Evolutionary conservation across 30 jellyfish, hydroid and myxozoan genomes (phyloP), one percentile per base, ranked within the genome.

Genomic region (Nemopilema nomurai): DNA sequence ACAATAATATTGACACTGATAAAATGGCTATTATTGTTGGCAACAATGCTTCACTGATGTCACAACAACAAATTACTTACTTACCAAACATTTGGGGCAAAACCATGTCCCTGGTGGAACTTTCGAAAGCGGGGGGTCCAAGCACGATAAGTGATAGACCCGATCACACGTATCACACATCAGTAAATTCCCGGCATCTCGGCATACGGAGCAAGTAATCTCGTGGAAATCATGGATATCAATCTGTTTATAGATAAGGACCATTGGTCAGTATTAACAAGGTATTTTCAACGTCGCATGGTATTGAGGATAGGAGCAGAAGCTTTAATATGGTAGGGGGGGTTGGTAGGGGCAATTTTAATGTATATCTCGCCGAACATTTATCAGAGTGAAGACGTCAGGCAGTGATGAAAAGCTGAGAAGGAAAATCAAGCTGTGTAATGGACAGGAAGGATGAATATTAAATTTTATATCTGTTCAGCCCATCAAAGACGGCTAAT

Each of bases 91-190:
- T 66, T 74, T 84, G 50, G 93, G 88, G 74, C 93, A 84, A 30
- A 84, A 84, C 93, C 93, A 84, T 41, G 87, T 84, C 19, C 93
- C 93, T 26, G 93, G 93, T 62, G 93, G 93, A 7, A 84, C 93
- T 65, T 77, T 84, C 1, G 93, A 13, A 1, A 84, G 93, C 4
- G 93, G 85, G 18, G 93, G 93, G 0, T 68, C 87, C 50, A 84
- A 31, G 49, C 93, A 84, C n/a, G 93, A 67, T 28, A 84, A 69
- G 50, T 84, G 93, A 78, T 84, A 84, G 28, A 84, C 93, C 62
- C 84, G 93, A 72, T 84, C 93, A 33, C 93, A 84, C 18, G 93
- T 84, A 76, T 84, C 93, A 63, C 93, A 84, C 95, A 78, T 78
- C 49, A 78, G 86, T 18, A 86, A 69, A 49, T 77, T 78, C 20